Evolutionary conservation across 1,140 invertebrate genomes (phyloP).

Genomic region (Caenorhabditis brenneri): DNA sequence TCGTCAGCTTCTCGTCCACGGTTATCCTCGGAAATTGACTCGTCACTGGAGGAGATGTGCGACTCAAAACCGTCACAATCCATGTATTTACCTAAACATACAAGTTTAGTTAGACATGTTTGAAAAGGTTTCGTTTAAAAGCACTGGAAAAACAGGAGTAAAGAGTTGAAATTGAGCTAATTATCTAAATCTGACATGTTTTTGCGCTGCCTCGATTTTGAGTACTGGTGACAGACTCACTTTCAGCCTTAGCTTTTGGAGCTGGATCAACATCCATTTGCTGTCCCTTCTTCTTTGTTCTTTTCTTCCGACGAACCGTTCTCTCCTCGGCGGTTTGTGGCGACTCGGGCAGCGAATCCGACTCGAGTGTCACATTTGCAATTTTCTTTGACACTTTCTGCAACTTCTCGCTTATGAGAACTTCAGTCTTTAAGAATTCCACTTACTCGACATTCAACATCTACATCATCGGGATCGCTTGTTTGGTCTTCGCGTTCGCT

Average conservation of each 20-base stretch:
- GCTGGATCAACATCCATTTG: constrained; percentile 37
- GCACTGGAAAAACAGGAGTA: no score
- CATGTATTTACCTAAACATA: constrained; percentile 30
- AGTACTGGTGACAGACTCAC: no score
- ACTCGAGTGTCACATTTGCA: constrained; percentile 3
- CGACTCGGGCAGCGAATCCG: constrained; percentile 37
- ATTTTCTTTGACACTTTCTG: constrained; percentile 15
- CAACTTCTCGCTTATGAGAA: neutral
- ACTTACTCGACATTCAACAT: constrained; percentile 1
- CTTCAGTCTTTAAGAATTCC: neutral
- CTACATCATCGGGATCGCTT: constrained; percentile 9
- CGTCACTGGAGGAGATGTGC: constrained; percentile 47
- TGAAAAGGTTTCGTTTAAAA: no score
- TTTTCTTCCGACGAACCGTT: neutral
- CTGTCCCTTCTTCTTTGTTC: constrained; percentile 6
- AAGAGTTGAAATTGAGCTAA: no score
- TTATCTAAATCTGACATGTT: no score
- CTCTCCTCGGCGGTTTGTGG: neutral
- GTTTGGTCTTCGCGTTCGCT: constrained; percentile 28
- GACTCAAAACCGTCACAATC: constrained; percentile 45
- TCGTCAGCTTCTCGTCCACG: constrained; percentile 44
- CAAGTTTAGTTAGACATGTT: no score
- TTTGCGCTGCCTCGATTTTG: no score
- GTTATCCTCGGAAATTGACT: constrained; percentile 43
- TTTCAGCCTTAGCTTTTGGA: neutral